A percentile compares a stretch with the other conserved stretches of the same genome.
phyloP scores from a whole-genome alignment of 2,113 vertebrate genomes.

The Campylomormyrus numenius region DNA sequence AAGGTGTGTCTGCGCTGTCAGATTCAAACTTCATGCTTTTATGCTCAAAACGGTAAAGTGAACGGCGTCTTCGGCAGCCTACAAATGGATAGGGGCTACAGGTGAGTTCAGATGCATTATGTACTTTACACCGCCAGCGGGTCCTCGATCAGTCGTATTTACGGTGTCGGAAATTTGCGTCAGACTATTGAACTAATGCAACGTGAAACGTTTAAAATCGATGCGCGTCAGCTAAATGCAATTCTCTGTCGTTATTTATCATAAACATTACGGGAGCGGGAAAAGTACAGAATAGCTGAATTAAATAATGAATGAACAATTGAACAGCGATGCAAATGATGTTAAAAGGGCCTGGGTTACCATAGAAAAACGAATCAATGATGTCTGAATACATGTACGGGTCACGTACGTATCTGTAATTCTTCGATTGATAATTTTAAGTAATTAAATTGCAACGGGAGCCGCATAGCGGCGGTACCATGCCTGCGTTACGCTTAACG shows the following conservation, averaged over 20 bases:
- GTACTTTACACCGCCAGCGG: neutral
- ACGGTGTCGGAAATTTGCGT: neutral
- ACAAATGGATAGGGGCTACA: conserved; percentile 19
- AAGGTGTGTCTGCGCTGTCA: neutral
- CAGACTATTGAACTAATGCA: neutral
- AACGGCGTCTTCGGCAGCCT: neutral
- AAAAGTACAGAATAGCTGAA: neutral
- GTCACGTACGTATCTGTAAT: neutral
- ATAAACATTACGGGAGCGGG: neutral
- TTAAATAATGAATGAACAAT: conserved; percentile 29
- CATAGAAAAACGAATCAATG: conserved; percentile 21
- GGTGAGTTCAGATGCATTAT: conserved; percentile 22
- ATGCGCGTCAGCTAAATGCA: neutral
- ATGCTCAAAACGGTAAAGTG: neutral
- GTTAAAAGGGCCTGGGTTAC: conserved; percentile 28
- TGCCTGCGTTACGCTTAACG: neutral
- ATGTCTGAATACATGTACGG: neutral
- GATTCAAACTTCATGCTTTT: neutral
- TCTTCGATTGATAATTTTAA: conserved; percentile 1
- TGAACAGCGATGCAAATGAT: neutral
- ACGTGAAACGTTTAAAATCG: neutral
- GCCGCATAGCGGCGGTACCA: neutral
- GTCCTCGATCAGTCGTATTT: neutral
- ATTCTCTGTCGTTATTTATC: neutral
- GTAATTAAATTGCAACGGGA: conserved; percentile 7